phyloP scores from a whole-genome alignment of 2,113 vertebrate genomes.

The Phainopepla nitens region DNA sequence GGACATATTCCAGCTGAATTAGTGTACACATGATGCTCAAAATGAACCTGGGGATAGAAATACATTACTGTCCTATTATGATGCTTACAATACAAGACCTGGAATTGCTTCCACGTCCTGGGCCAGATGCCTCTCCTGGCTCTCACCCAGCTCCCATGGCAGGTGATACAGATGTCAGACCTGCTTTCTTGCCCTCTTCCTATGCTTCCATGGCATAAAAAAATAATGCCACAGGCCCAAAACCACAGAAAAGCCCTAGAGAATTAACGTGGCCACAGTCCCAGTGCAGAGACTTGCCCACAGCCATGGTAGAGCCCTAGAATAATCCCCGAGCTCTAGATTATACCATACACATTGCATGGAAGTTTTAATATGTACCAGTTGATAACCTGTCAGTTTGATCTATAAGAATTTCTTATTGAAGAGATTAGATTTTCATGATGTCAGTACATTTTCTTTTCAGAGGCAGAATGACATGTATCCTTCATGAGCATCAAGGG shows the following conservation, averaged over 20 bases:
- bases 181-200: background rate
- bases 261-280: background rate
- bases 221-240: background rate
- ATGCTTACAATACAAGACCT: background rate
- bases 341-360: fast-evolving
- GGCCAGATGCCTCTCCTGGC: slow-evolving; percentile 16
- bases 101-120: background rate
- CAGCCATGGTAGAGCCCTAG: background rate
- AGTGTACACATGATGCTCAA: background rate
- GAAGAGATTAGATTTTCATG: background rate
- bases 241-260: background rate
- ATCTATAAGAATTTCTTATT: background rate
- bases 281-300: background rate
- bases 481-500: background rate
- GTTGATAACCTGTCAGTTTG: background rate
- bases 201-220: background rate
- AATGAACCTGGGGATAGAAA: background rate
- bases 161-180: slow-evolving; percentile 33
- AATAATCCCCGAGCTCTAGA: background rate
- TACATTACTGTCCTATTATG: background rate
- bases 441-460: background rate
- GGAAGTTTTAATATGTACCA: background rate
- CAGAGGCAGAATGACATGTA: background rate
- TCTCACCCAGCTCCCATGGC: background rate
- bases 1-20: background rate